These are phyloP conservation scores for Mormoops blainvillei DNA, from an alignment of 2,113 vertebrate species.

Conservation along the genomic window DNA sequence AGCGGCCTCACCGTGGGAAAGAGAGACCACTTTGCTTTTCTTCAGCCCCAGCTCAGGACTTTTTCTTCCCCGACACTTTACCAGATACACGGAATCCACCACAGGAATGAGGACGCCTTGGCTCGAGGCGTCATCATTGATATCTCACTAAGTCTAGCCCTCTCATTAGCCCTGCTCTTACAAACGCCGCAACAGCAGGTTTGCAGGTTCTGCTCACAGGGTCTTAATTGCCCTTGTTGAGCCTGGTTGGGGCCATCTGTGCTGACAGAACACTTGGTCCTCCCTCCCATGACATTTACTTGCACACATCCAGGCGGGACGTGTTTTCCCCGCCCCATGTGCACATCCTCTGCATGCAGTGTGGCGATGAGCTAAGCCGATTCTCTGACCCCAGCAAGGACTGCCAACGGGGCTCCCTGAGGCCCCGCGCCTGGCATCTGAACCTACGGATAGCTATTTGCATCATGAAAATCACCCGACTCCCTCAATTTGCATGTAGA, in stretches of 20 bases:
- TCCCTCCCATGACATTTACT: background rate
- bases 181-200: background rate
- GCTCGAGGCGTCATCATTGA: background rate
- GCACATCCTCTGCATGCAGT: background rate
- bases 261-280: background rate
- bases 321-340: background rate
- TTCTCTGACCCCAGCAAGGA: background rate
- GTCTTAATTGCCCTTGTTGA: background rate
- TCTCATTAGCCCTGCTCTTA: background rate
- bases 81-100: background rate
- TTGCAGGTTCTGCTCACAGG: constrained; percentile 45
- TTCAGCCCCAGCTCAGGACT: background rate
- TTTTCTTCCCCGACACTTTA: background rate
- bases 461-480: background rate
- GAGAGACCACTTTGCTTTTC: background rate
- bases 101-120: background rate
- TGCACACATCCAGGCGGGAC: background rate
- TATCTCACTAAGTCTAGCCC: background rate
- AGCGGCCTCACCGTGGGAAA: background rate
- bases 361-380: background rate
- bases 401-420: background rate
- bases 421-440: background rate
- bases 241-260: background rate
- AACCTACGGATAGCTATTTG: background rate
- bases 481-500: background rate